Evolutionary conservation across 2,797 vertebrate genomes (phyloP).

Genomic region (Microcaecilia unicolor): DNA sequence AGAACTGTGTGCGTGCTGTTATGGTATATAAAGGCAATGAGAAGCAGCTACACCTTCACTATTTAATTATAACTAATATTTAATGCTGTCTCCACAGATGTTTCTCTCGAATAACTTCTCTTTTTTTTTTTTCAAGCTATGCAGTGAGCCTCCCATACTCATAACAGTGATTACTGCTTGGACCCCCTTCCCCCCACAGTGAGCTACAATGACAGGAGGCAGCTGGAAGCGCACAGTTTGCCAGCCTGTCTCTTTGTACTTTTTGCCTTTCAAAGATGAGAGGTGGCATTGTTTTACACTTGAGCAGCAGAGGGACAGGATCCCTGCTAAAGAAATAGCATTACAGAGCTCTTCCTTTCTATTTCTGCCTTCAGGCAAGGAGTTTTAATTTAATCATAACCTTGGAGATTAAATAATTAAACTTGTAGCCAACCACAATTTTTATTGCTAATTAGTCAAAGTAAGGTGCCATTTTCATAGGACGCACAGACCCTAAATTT

Average conservation of each 20-base stretch:
- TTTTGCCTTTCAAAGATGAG: not conserved
- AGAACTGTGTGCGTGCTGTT: no score
- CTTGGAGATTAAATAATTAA: slow-evolving; percentile 57
- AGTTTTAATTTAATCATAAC: slow-evolving; percentile 54
- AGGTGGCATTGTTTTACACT: not conserved
- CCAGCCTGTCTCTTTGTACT: not conserved
- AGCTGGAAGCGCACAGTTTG: no score
- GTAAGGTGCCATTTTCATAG: slow-evolving; percentile 57
- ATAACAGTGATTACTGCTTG: no score
- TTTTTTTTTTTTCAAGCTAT: no score
- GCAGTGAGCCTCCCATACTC: no score
- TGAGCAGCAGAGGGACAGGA: slow-evolving; percentile 19
- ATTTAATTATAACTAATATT: no score
- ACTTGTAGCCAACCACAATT: slow-evolving; percentile 41
- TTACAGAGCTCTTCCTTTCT: slow-evolving; percentile 4
- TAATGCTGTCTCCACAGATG: no score
- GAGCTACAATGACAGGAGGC: no score
- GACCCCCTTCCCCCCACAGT: no score
- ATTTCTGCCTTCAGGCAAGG: slow-evolving; percentile 29
- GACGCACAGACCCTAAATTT: slow-evolving; percentile 58
- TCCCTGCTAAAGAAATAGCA: slow-evolving; percentile 31
- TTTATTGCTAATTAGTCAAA: slow-evolving; percentile 58
- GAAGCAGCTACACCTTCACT: no score
- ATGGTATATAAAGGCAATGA: no score
- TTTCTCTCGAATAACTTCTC: no score